These are phyloP conservation scores for Odontomyia ornata DNA, from an alignment of 2,888 invertebrate genomes.

Conservation along the genomic window DNA sequence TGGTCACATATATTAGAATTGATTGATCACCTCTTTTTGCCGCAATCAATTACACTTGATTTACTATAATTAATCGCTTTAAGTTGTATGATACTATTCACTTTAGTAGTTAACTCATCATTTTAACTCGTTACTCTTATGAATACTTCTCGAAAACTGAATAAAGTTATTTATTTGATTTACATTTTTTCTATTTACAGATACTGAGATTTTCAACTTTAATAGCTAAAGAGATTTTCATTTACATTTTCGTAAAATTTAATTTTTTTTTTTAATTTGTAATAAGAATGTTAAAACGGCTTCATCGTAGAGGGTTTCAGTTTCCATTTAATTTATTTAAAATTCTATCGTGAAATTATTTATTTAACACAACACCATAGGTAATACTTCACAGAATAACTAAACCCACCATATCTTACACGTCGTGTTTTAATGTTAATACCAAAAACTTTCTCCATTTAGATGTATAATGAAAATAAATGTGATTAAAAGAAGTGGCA, in stretches of 20 bases:
- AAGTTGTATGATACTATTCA: no score
- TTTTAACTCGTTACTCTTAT: neutral
- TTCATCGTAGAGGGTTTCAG: no score
- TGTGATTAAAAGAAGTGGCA: constrained; percentile 27
- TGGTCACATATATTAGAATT: no score
- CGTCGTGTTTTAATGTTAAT: constrained; percentile 22
- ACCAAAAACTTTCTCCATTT: neutral
- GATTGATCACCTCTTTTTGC: no score
- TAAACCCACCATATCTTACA: constrained; percentile 33
- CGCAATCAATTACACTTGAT: no score
- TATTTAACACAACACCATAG: neutral
- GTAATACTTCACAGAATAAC: constrained; percentile 15
- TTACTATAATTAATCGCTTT: no score
- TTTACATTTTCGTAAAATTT: neutral
- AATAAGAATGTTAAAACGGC: no score
- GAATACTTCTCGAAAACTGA: no score
- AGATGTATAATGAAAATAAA: constrained; percentile 22
- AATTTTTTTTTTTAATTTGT: neutral
- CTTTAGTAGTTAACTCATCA: neutral
- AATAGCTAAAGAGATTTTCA: constrained; percentile 13
- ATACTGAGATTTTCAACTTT: constrained; percentile 39
- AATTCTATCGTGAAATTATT: constrained; percentile 1
- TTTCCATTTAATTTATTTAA: constrained; percentile 6
- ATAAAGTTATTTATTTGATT: neutral
- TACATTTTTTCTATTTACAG: constrained; percentile 38